phyloP scores from a whole-genome alignment of 2,113 vertebrate genomes.

The Micronycteris hirsuta region DNA sequence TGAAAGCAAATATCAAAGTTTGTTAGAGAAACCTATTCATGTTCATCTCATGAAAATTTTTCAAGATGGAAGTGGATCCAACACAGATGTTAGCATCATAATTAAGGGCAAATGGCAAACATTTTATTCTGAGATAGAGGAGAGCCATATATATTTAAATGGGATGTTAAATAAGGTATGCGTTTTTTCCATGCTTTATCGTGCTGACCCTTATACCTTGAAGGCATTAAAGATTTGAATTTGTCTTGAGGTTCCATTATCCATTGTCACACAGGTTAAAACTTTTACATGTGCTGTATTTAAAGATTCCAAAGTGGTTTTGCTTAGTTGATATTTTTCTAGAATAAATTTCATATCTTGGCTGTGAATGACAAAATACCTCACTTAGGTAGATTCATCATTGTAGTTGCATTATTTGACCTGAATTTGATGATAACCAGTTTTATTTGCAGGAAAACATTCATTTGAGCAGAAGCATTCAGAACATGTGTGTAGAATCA shows the following conservation, averaged over 20 bases:
- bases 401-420: slow-evolving; percentile 68
- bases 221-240: background rate
- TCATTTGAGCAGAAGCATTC: slow-evolving; percentile 73
- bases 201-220: background rate
- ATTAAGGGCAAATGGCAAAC: background rate
- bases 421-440: slow-evolving; percentile 61
- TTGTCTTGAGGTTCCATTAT: slow-evolving; percentile 12
- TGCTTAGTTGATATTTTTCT: slow-evolving; percentile 71
- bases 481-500: slow-evolving; percentile 72
- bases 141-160: background rate
- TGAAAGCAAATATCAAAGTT: slow-evolving; percentile 6
- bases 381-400: slow-evolving; percentile 67
- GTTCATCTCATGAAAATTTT: background rate
- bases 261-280: background rate
- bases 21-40: background rate
- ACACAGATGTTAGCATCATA: background rate
- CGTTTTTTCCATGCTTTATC: background rate
- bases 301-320: slow-evolving; percentile 59
- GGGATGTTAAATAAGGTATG: background rate
- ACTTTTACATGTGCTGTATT: background rate
- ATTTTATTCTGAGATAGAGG: background rate
- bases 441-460: slow-evolving; percentile 78
- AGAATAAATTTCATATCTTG: slow-evolving; percentile 68
- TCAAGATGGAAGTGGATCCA: background rate
- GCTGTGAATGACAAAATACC: slow-evolving; percentile 54